Evolutionary conservation across 2,797 vertebrate species (phyloP), one percentile per base, ranked within the genome.

Genomic region (Mormyrus hasselquistii): DNA sequence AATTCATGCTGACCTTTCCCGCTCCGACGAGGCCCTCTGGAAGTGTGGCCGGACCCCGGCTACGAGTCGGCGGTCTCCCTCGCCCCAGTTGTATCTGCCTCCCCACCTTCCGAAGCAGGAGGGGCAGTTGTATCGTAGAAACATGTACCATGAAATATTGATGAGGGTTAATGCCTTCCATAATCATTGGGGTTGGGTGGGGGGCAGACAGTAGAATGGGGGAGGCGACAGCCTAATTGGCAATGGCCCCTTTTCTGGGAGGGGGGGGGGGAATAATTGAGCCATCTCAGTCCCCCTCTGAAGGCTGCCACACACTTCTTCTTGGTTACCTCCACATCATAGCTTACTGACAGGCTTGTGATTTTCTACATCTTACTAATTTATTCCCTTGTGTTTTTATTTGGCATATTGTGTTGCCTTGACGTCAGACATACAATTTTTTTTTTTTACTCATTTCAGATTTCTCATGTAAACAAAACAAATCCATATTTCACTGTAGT

Each of bases 1-100:
- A 93, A 94, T 95, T 94, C 91, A 94, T 94, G 90, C 29, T 3
- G 89, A 92, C 90, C 93, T 89, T 92, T 85, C 88, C 88, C 1
- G 87, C 84, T 62, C 89, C 41, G 79, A 22, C 55, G 22, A 12
- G 44, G 22, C 86, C 89, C 89, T 41, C 25, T 53, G 44, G 52
- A 83, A 83, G 14, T 53, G 44, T 10, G 76, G 29, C 44, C 2
- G 0, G 89, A 22, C 41, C 73, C 52, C 2, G 62, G 65, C 14
- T 47, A 12, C 3, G 4, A 3, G n/a, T 9, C 50, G 6, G 8
- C 1, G 5, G 9, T 1, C 25, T n/a, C 86, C 29, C 16, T 19
- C 7, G 3, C 8, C 12, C 85, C n/a, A 12, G 12, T 38, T 25
- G 50, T 16, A 1, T 8, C 25, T 6, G 25, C 19, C 16, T 14